Percentiles rank a stretch among this genome's conserved stretches.
Conservation (phyloP, 2,797 vertebrate species). For the Tapera naevia region DNA sequence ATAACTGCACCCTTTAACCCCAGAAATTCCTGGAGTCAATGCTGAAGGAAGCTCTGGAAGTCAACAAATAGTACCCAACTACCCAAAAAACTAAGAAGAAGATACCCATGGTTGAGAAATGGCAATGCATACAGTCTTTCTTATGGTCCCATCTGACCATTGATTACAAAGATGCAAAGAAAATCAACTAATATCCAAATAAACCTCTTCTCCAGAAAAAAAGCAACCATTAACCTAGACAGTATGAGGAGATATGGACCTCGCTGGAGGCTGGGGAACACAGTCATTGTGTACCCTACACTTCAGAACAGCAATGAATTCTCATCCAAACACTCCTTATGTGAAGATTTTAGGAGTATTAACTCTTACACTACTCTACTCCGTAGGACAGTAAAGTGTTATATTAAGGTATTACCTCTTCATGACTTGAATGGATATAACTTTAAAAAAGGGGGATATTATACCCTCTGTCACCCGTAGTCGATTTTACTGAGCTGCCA, state of each 20-base stretch:
- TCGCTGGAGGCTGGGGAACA: background rate
- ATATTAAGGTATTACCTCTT: background rate
- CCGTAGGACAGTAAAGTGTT: background rate
- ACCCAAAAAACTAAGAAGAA: background rate
- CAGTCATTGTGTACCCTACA: accelerated
- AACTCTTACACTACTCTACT: background rate
- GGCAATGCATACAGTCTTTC: background rate
- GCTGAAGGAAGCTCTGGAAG: background rate
- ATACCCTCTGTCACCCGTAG: background rate
- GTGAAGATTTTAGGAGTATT: background rate
- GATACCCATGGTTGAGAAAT: background rate
- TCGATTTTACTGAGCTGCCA: background rate
- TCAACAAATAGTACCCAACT: background rate
- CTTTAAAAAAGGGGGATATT: background rate
- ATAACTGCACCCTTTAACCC: background rate
- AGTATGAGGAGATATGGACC: background rate
- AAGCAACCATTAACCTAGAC: background rate
- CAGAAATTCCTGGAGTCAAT: background rate
- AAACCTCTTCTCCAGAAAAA: accelerated
- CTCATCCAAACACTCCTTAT: background rate
- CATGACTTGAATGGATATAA: background rate
- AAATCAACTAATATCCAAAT: background rate
- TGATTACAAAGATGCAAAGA: background rate
- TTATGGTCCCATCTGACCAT: background rate
- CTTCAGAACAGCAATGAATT: background rate